Conservation (phyloP, 2,113 vertebrate genomes). For the Tyrannus savana region DNA sequence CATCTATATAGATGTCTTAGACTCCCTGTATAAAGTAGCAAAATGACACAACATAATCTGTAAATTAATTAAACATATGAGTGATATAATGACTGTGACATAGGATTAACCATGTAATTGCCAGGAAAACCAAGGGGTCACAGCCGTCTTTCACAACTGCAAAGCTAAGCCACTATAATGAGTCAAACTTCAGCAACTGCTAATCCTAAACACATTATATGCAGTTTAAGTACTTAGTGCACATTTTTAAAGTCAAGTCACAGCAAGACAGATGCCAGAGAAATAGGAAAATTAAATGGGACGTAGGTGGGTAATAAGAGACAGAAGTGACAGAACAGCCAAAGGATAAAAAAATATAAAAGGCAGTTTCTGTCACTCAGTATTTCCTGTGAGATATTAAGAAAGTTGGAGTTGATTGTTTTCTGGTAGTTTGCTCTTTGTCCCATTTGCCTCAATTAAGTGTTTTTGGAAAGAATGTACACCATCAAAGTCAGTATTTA, state of each 20-base stretch:
- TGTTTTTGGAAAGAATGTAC: neutral
- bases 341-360: neutral
- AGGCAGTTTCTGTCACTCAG: slow-evolving; percentile 20
- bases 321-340: slow-evolving; percentile 46
- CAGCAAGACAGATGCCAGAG: slow-evolving; percentile 47
- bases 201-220: neutral
- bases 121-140: neutral
- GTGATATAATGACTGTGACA: neutral
- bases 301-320: slow-evolving; percentile 37
- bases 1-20: neutral
- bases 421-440: neutral
- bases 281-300: slow-evolving; percentile 34
- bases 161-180: neutral
- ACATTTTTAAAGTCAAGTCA: slow-evolving; percentile 41
- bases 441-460: neutral
- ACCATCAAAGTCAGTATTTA: neutral
- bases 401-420: neutral
- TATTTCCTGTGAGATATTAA: slow-evolving; percentile 31
- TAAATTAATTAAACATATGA: neutral
- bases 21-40: neutral
- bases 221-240: neutral
- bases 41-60: neutral
- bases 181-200: neutral
- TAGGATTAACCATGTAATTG: neutral
- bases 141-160: neutral